Conservation (phyloP, 1,140 invertebrate species). For the Lepidurus couesii region DNA sequence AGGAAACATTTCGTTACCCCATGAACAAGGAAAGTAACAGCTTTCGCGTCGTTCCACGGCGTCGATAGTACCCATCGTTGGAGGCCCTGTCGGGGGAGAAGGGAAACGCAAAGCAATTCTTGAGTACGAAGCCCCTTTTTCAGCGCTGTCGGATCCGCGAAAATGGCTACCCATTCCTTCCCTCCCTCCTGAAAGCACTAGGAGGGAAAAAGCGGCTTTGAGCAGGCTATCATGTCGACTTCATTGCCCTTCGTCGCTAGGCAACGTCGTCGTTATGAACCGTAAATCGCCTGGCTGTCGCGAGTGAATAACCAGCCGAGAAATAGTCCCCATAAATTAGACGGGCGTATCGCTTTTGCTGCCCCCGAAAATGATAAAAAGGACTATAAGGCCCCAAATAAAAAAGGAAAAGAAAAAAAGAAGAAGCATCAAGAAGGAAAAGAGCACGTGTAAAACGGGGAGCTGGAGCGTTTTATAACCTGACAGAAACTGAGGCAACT, state of each 20-base stretch:
- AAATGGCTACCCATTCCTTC: constrained; percentile 1
- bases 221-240: constrained; percentile 27
- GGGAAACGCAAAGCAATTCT: constrained; percentile 18
- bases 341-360: constrained; percentile 20
- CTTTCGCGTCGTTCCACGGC: constrained; percentile 20
- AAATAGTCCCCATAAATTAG: constrained; percentile 34
- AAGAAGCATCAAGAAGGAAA: constrained; percentile 6
- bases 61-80: constrained; percentile 7
- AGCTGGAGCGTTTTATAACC: constrained; percentile 21
- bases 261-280: constrained; percentile 27
- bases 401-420: not conserved
- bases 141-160: constrained; percentile 12
- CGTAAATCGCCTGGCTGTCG: constrained; percentile 34
- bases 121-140: constrained; percentile 1
- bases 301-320: constrained; percentile 36
- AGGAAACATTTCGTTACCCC: constrained; percentile 14
- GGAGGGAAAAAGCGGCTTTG: constrained; percentile 17
- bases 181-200: not conserved
- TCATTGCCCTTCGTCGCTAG: constrained; percentile 28
- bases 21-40: constrained; percentile 18
- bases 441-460: constrained; percentile 18
- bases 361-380: constrained; percentile 19
- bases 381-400: not conserved
- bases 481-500: constrained; percentile 18
- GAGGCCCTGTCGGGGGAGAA: not conserved